Base-by-base conservation (phyloP, 2,888 invertebrate species). In the Ischnura elegans region DNA sequence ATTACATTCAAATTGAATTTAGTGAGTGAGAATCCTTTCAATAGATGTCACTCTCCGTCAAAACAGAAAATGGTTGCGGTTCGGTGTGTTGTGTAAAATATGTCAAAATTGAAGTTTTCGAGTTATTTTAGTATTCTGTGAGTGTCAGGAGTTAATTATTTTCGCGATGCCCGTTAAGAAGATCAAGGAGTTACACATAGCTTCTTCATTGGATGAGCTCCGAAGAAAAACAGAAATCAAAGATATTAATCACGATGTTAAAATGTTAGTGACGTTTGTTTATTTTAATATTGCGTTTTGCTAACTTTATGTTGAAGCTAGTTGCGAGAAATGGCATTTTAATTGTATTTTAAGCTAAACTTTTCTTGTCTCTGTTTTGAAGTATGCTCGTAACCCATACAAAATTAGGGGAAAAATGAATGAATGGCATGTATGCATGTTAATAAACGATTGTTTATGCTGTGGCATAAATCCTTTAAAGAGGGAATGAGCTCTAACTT, bases 1-100 rank as follows among this genome's bases (percentile, higher is more conserved):
- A 90, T 55, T 4, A 25, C n/a, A 61, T 90, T 90, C 90, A 90
- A 90, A 90, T 90, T 43, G 43, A 90, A 90, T 90, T 90, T 61
- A 43, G 16, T 21, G 25, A 5, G 25, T 8, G 29, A 25, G 90
- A 90, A 90, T 90, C 90, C 90, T 43, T 90, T 61, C 90, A 43
- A 90, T 61, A 90, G 90, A 90, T 90, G 90, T 36, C 90, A 61
- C 90, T 66, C 43, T 25, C 5, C 90, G 43, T 43, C 90, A 90
- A 90, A 90, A 90, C 90, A 90, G 90, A 61, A 51, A 19, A 90
- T 90, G 61, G 61, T 16, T 66, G 42, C 13, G 61, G 61, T 21
- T 90, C 21, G 16, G 61, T 43, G 16, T 55, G 42, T 45, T 10
- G 42, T 66, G 90, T 61, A 66, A 61, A 36, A n/a, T 1, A 43